Percentiles rank a stretch among this genome's conserved stretches.
Conservation (phyloP, 2,888 invertebrate genomes). For the Itoplectis maculator region DNA sequence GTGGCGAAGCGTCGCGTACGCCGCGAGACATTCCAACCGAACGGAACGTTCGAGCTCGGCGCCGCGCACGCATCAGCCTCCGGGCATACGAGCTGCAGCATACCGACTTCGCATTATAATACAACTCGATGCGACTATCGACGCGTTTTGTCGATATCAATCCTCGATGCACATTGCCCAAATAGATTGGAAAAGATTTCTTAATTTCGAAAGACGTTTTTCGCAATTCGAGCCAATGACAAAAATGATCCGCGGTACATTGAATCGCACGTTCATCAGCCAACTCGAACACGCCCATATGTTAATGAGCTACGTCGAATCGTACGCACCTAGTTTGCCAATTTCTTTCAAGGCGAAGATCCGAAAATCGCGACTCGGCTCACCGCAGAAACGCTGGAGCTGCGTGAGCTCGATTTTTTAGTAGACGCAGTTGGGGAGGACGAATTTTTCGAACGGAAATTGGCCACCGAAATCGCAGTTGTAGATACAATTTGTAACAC, state of each 20-base stretch:
- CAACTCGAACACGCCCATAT: constrained; percentile 41
- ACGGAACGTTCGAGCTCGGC: constrained; percentile 44
- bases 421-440: neutral
- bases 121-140: neutral
- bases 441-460: neutral
- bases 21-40: constrained; percentile 59
- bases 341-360: constrained; percentile 25
- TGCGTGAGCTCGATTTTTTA: neutral
- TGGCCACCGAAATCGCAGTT: neutral
- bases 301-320: constrained; percentile 51
- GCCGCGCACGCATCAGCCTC: constrained; percentile 19
- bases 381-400: neutral
- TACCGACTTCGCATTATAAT: no score
- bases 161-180: neutral
- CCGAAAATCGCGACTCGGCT: constrained; percentile 44
- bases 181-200: neutral
- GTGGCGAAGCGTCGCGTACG: constrained; percentile 48
- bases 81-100: constrained; percentile 29
- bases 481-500: no score
- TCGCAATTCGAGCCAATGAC: neutral
- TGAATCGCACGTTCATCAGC: neutral
- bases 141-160: neutral
- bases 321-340: constrained; percentile 42
- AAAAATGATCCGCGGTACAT: neutral
- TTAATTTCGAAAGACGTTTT: neutral